A percentile compares a stretch with the other conserved stretches of the same genome.
These are phyloP conservation scores for Mimachlamys varia DNA, from an alignment of 2,888 invertebrate species.

Conservation along the genomic window DNA sequence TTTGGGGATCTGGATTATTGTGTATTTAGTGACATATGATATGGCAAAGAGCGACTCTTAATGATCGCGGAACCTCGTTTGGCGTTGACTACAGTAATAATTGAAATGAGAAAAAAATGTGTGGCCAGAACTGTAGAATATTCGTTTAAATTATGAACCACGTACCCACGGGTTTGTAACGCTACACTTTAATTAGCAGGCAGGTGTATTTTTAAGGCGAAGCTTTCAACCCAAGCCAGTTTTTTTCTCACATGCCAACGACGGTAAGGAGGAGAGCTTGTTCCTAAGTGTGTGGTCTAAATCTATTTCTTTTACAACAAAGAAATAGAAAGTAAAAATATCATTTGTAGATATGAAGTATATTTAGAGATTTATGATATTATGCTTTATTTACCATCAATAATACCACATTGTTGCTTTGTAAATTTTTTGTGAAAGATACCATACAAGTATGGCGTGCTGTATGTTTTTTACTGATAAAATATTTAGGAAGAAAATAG, in stretches of 20 bases:
- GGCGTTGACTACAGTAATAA: constrained; percentile 45
- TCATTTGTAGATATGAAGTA: background rate
- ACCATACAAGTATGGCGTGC: background rate
- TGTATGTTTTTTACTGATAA: constrained; percentile 1
- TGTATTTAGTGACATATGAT: constrained; percentile 41
- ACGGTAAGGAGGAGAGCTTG: constrained; percentile 19
- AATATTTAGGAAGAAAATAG: background rate
- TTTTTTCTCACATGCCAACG: constrained; percentile 42
- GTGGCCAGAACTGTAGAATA: constrained; percentile 43
- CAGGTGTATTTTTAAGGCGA: constrained; percentile 42
- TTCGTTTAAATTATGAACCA: constrained; percentile 45
- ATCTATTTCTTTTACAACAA: constrained; percentile 37
- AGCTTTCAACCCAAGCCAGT: constrained; percentile 36
- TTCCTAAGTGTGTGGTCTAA: constrained; percentile 48
- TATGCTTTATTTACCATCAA: background rate
- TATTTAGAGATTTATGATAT: background rate
- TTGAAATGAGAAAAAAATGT: constrained; percentile 51
- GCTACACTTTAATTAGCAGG: constrained; percentile 47
- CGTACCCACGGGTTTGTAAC: constrained; percentile 46
- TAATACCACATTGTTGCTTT: background rate
- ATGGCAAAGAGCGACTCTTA: constrained; percentile 31
- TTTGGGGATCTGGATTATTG: constrained; percentile 46
- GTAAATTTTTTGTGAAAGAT: background rate
- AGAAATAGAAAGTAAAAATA: constrained; percentile 45
- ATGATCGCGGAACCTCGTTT: constrained; percentile 39